Base-by-base conservation (phyloP, 2,888 invertebrate genomes). In the Mystacides longicornis region DNA sequence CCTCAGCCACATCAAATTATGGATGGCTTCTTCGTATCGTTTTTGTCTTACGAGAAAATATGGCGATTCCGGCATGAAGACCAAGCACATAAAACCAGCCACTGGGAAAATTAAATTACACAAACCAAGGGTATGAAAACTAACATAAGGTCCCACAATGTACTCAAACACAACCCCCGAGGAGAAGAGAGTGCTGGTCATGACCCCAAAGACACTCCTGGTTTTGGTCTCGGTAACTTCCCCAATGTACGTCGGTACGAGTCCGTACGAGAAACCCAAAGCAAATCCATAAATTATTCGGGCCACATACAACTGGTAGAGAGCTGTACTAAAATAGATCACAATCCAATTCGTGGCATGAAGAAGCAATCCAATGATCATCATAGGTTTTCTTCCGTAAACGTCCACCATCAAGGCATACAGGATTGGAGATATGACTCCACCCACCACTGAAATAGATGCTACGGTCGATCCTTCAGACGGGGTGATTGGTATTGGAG, bases 1-100 rank as follows among this genome's bases (percentile, higher is more conserved):
- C 43, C 67, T 62, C 3, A 70, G 49, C 46, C 60, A 64, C 52
- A 60, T 60, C 27, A 70, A 56, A 2, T 64, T 58, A 20, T 58
- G 52, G 43, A 54, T 59, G 1, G 68, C 68, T 22, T 64, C 63
- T 18, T 63, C 60, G 2, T 21, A 42, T 42, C 62, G 56, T 7
- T 54, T 54, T 53, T 60, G 59, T 49, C 62, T 57, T 23, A 60
- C 49, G 11, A 56, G 54, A 53, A 54, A 62, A 49, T 62, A 60
- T 9, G 62, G 63, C 1, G 61, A 59, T 54, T 63, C 63, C 2
- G 60, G 59, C 56, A 62, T 60, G 57, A 62, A 61, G 3, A 59
- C 18, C 37, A 63, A 61, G 27, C 33, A 51, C 20, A 59, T 5
- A 19, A 61, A 20, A 20, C 49, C 53, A 5, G 61, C 42, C 19